Conservation (phyloP, 2,797 vertebrate genomes). For the Ptychadena robeensis region DNA sequence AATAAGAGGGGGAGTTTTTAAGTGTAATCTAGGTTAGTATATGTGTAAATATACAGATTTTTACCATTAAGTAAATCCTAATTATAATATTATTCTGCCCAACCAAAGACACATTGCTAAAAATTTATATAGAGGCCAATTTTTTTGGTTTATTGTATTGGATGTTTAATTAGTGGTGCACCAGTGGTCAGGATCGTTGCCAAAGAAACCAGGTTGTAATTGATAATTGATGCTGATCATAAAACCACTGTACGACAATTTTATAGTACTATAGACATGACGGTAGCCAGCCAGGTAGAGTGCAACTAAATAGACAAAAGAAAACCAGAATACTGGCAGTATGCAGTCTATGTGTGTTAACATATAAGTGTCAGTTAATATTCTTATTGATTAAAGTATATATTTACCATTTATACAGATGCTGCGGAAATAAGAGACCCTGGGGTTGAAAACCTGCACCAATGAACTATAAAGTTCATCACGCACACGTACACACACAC, state of each 20-base stretch:
- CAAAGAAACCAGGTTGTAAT: constrained; percentile 44
- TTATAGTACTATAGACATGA: constrained; percentile 8
- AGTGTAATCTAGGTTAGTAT: not conserved
- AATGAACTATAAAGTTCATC: too few species aligned
- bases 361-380: not conserved
- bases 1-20: too few species aligned
- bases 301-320: not conserved
- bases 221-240: constrained; percentile 36
- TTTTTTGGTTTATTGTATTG: constrained; percentile 50
- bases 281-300: constrained; percentile 4
- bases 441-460: too few species aligned
- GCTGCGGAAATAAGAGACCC: too few species aligned
- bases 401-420: too few species aligned
- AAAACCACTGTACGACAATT: constrained; percentile 36
- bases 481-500: too few species aligned
- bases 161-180: constrained; percentile 56
- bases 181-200: constrained; percentile 51
- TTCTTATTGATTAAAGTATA: too few species aligned
- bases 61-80: constrained; percentile 24
- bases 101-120: constrained; percentile 36
- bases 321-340: not conserved
- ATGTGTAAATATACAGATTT: constrained; percentile 3
- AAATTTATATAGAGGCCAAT: constrained; percentile 37
- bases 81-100: constrained; percentile 33
- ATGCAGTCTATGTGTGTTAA: not conserved